Evolutionary conservation across 2,797 vertebrate species (phyloP), one percentile per base, ranked within the genome.

Genomic region (Coregonus ussuriensis): DNA sequence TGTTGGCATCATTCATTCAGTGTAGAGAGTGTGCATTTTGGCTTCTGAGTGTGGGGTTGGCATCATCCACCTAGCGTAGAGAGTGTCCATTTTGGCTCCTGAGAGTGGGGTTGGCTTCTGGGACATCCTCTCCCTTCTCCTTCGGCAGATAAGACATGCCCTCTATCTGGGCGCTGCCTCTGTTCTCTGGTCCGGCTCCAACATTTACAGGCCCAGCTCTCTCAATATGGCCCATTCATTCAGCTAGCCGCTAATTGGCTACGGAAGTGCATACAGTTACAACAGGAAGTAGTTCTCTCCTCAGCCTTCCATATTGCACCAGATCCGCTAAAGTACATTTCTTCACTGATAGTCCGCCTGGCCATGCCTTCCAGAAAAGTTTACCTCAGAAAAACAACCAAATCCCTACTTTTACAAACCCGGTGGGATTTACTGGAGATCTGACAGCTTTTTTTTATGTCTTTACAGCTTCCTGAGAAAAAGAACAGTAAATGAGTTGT

Each of bases 231-330:
- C 74, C 75, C 66, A 81, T 79, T 82, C 74, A 80, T 76, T 66
- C 47, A 31, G 51, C 59, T 54, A 18, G 53, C 53, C 51, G 74
- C 75, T 83, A 85, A 87, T 80, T 79, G 74, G 76, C 65, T 66
- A 68, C 66, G 77, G 80, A 82, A 84, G 79, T 79, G 80, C 77
- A 81, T 73, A 54, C 72, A 84, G 83, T 88, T 83, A 88, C 66
- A 85, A 86, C 84, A 84, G 80, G 80, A 86, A 83, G 72, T 41
- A 67, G 71, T 83, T 81, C 56, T 51, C 78, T 80, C 74, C 77
- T 68, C 54, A 33, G 54, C 51, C 66, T 52, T 59, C 70, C 74
- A 51, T 74, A 54, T 72, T 72, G 72, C 74, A 65, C 74, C 76
- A 75, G 62, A 83, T 74, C 75, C 72, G 79, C 75, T 80, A 79